Conservation (phyloP, 1,140 invertebrate genomes). For the Bombus terrestris region DNA sequence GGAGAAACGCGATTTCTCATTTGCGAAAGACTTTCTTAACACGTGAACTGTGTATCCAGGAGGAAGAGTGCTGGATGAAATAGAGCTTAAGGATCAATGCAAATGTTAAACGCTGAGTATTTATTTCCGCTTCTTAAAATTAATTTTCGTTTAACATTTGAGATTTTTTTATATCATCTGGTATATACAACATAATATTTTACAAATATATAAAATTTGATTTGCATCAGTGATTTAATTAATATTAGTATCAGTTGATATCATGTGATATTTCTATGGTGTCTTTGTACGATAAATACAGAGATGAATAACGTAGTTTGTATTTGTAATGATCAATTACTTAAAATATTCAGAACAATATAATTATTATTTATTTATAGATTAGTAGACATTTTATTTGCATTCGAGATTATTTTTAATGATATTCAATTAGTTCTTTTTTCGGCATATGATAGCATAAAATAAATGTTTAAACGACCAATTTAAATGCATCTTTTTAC, state of each 20-base stretch:
- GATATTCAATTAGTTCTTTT: conserved; percentile 10
- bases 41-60: conserved; percentile 25
- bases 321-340: not conserved
- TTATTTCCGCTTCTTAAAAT: conserved; percentile 2
- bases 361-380: conserved; percentile 8
- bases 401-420: not conserved
- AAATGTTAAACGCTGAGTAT: conserved; percentile 14
- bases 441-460: not conserved
- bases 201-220: not conserved
- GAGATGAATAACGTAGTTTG: not conserved
- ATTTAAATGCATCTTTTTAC: conserved; percentile 16
- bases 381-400: conserved; percentile 13
- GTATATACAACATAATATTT: not conserved
- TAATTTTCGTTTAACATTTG: not conserved
- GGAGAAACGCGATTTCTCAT: conserved; percentile 62
- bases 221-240: not conserved
- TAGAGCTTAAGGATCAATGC: conserved; percentile 32
- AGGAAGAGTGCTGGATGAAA: conserved; percentile 64
- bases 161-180: not conserved
- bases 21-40: conserved; percentile 55
- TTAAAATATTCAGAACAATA: not conserved
- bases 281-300: not conserved
- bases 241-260: not conserved
- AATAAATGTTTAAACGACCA: not conserved
- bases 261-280: conserved; percentile 24